Evolutionary conservation across 1,140 invertebrate species (phyloP).

Genomic region (Andricus grossulariae): DNA sequence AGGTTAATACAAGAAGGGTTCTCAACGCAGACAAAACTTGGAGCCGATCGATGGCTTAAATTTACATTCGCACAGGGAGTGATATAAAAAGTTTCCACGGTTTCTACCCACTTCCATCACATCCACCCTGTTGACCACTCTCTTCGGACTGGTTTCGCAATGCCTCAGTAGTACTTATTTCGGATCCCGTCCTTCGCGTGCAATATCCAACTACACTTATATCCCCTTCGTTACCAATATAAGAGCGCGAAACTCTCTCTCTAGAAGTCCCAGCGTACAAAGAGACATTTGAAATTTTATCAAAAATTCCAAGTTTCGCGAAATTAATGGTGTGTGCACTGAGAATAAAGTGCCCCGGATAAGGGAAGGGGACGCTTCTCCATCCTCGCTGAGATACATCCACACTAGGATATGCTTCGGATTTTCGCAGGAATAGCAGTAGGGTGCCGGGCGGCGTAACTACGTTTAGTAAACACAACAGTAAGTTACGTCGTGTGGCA

Average conservation of each 20-base stretch:
- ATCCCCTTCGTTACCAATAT: conserved; percentile 47
- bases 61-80: conserved; percentile 53
- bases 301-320: conserved; percentile 55
- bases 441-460: conserved; percentile 53
- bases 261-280: conserved; percentile 46
- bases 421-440: conserved; percentile 40
- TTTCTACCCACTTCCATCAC: conserved; percentile 43
- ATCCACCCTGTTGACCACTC: conserved; percentile 47
- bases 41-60: conserved; percentile 54
- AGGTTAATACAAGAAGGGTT: background rate
- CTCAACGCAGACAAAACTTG: conserved; percentile 30
- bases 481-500: conserved; percentile 69
- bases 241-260: conserved; percentile 35
- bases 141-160: conserved; percentile 41
- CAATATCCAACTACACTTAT: conserved; percentile 57
- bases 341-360: conserved; percentile 62
- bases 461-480: conserved; percentile 72
- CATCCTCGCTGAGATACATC: conserved; percentile 31
- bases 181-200: conserved; percentile 43
- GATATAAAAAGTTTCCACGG: conserved; percentile 46
- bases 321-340: conserved; percentile 67
- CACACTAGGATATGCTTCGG: conserved; percentile 33
- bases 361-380: background rate
- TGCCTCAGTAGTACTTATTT: conserved; percentile 42
- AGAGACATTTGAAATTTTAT: conserved; percentile 64